A percentile compares a stretch with the other conserved stretches of the same genome.
phyloP scores from a whole-genome alignment of 1,140 invertebrate species.

The Maniola jurtina region DNA sequence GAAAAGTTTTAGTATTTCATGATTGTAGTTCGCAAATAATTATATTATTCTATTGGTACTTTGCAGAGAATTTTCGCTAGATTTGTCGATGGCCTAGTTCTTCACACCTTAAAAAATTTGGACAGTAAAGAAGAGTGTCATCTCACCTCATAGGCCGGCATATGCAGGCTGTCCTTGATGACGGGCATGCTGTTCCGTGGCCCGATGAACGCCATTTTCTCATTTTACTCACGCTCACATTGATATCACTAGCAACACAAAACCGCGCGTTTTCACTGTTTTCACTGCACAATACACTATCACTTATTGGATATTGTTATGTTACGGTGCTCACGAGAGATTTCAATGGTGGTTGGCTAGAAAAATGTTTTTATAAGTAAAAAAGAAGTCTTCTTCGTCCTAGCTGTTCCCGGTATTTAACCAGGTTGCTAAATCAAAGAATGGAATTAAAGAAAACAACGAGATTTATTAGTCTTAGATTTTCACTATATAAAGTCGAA shows the following conservation, averaged over 20 bases:
- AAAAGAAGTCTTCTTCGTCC: not conserved
- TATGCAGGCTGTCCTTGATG: constrained; percentile 80
- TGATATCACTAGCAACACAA: not conserved
- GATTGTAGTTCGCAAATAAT: too few relatives aligned
- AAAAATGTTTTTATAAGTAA: not conserved
- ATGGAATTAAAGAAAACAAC: too few relatives aligned
- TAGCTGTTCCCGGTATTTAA: not conserved
- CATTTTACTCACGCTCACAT: constrained; percentile 49
- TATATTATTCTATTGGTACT: too few relatives aligned
- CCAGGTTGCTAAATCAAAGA: too few relatives aligned
- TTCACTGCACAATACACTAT: constrained; percentile 8
- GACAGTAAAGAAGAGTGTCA: constrained; percentile 34
- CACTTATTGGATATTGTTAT: constrained; percentile 5
- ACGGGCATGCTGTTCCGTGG: constrained; percentile 78
- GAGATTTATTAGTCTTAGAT: too few relatives aligned
- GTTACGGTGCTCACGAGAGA: not conserved
- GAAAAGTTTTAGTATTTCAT: too few relatives aligned
- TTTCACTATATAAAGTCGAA: too few relatives aligned
- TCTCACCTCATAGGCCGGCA: constrained; percentile 80
- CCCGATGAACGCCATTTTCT: constrained; percentile 75
- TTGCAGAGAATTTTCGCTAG: too few relatives aligned
- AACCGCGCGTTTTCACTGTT: constrained; percentile 1
- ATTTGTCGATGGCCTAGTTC: too few relatives aligned
- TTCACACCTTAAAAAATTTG: too few relatives aligned
- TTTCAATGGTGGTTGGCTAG: not conserved